These are phyloP conservation scores for Lates calcarifer DNA, from an alignment of 2,113 vertebrate species.

Conservation along the genomic window DNA sequence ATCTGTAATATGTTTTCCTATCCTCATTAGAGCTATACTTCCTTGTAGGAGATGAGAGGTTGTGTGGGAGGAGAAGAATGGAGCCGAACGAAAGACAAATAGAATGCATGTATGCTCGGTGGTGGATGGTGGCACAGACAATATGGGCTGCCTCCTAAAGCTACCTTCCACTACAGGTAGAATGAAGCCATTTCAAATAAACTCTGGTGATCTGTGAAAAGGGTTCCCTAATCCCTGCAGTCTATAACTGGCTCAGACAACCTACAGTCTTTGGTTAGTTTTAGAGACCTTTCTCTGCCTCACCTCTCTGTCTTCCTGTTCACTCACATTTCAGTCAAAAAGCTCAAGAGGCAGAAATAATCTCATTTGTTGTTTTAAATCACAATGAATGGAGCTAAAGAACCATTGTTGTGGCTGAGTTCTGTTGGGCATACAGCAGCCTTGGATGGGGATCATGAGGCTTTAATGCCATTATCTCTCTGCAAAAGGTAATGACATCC, in stretches of 20 bases:
- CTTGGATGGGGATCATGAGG: slow-evolving; percentile 47
- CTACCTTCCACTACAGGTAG: slow-evolving; percentile 18
- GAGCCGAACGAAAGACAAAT: slow-evolving; percentile 26
- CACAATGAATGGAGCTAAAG: slow-evolving; percentile 21
- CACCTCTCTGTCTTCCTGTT: slow-evolving; percentile 8
- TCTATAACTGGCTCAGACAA: slow-evolving; percentile 27
- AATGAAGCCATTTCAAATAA: slow-evolving; percentile 52
- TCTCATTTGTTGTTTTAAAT: slow-evolving; percentile 39
- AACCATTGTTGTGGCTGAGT: slow-evolving; percentile 27
- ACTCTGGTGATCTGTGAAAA: slow-evolving; percentile 37
- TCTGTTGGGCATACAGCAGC: slow-evolving; percentile 32
- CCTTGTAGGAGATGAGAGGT: slow-evolving; percentile 41
- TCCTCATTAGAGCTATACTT: slow-evolving; percentile 51
- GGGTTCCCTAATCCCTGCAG: slow-evolving; percentile 24
- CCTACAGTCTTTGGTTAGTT: slow-evolving; percentile 15
- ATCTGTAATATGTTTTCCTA: slow-evolving; percentile 36
- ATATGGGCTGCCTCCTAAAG: not conserved
- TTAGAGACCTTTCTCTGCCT: slow-evolving; percentile 18
- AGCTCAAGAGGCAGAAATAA: slow-evolving; percentile 44
- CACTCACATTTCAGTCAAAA: not conserved
- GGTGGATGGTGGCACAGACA: slow-evolving; percentile 22
- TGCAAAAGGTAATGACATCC: slow-evolving; percentile 67
- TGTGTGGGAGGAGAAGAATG: slow-evolving; percentile 51
- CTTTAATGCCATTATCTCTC: slow-evolving; percentile 59
- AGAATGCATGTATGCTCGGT: slow-evolving; percentile 7